Base-by-base conservation (phyloP, 2,113 vertebrate species). In the Dermatemys mawii region DNA sequence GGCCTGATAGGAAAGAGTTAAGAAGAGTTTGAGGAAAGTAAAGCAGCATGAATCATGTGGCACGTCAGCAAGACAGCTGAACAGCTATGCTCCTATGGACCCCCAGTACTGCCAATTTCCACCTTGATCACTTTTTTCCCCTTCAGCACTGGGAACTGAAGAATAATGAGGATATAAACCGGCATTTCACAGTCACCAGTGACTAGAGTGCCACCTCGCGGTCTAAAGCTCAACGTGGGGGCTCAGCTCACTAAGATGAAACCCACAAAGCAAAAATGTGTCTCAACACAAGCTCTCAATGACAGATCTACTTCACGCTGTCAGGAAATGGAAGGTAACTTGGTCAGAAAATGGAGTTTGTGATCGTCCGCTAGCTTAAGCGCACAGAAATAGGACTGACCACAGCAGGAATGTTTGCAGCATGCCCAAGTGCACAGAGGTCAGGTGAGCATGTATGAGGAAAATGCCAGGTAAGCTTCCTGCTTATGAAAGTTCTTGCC, bases 371-470 rank as follows among this genome's bases (percentile, higher is more conserved):
- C 85, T 4, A 90, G 29, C 32, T 60, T 10, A 75, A 88, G 90
- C 93, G 88, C 2, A 57, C 91, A 93, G 92, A 12, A 90, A 81
- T 57, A 48, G 27, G 86, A 80, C 88, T 57, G 91, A 35, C 75
- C 82, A 26, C 76, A 1, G 22, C 21, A 95, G 95, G 95, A 96
- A 95, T 89, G 88, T 83, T 81, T 78, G 91, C 81, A 1, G 63
- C 54, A 3, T 86, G 80, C 93, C 95, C 3, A 41, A 96, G 51
- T 57, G 50, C 27, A 26, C 29, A 19, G 24, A 76, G 87, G 96
- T 97, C 94, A 44, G 90, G n/a, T 87, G 51, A 94, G 94, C 96
- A 92, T 92, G 92, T 63, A 3, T 35, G 55, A 85, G 38, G 54
- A 38, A n/a, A 92, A 76, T 85, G 87, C 92, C 90, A 26, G 41